Conservation (phyloP, 2,797 vertebrate species). For the Psittacula derbiana region DNA sequence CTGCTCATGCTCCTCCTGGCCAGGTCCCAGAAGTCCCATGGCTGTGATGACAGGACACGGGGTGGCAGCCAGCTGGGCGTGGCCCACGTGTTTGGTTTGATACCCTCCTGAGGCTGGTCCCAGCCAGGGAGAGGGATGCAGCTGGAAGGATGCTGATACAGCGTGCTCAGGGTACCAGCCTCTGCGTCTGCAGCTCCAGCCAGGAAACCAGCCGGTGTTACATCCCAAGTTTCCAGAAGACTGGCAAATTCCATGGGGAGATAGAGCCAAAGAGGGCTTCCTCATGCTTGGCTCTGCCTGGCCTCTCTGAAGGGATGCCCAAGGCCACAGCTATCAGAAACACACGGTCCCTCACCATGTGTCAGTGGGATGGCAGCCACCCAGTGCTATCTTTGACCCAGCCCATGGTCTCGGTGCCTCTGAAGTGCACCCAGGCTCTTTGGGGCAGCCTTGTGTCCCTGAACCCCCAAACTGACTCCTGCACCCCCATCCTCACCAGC, state of each 20-base stretch:
- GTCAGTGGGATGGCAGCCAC: fast-evolving
- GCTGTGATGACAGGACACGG: neutral
- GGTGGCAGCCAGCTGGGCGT: neutral
- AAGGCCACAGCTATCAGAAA: neutral
- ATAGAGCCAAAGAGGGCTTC: neutral
- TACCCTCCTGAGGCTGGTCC: neutral
- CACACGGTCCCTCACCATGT: neutral
- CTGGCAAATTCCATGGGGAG: neutral
- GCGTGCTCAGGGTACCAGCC: neutral
- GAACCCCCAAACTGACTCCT: neutral
- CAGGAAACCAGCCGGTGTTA: neutral
- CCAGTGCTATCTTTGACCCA: neutral
- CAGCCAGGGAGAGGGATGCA: neutral
- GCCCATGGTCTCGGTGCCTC: neutral
- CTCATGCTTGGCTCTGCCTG: neutral
- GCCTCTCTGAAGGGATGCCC: neutral
- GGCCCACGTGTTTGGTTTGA: fast-evolving
- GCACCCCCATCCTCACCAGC: fast-evolving
- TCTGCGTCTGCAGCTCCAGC: fast-evolving
- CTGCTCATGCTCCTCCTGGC: neutral
- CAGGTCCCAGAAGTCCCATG: fast-evolving
- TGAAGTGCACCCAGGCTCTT: neutral
- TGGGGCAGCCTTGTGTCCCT: neutral
- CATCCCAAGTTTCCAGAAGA: neutral
- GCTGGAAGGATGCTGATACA: neutral